Base-by-base conservation (phyloP, 1,140 invertebrate genomes). In the Rhysida immarginata region DNA sequence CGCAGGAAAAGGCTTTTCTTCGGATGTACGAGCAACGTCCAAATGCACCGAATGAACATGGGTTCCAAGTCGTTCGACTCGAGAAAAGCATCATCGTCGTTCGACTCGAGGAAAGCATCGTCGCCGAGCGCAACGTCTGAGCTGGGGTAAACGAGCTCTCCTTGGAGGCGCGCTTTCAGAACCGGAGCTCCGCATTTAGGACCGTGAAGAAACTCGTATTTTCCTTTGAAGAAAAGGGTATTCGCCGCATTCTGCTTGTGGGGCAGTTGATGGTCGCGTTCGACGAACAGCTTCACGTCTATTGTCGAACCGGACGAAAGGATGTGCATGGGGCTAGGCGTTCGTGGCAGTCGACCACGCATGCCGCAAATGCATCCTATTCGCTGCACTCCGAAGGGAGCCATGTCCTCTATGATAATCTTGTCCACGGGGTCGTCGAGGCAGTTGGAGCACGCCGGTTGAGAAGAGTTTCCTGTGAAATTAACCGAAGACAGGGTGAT, bases 191-290 rank as follows among this genome's bases (percentile, higher is more conserved):
- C 88, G 65, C 88, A 92, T 0, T 90, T 71, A 1, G 87, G 87
- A 18, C 85, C 84, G 59, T 92, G 88, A 3, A 87, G 82, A 65
- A 91, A 91, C 66, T 89, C 84, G 64, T 87, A 92, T 5, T 75
- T 78, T 0, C 86, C 87, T 68, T 87, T 80, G 64, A 91, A 91
- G 1, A 92, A 73, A 0, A 87, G 81, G 26, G 16, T 21, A 18
- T 35, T n/a, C 11, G 44, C 8, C 5, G 5, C 8, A 20, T 16
- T 20, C 5, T 11, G 44, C 5, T 11, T 8, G 16, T 5, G 16
- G 21, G 44, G 44, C 3, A 18, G 16, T 8, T 18, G 8, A 5
- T 51, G 13, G 49, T 21, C 5, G 3, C 49, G 3, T 13, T 25
- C 24, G 0, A 92, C 79, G 20, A 85, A 78, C 54, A 92, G 72